Percentiles rank a stretch among this genome's conserved stretches.
Conservation (phyloP, 2,888 invertebrate genomes). For the Cryptophagus acutangulus region DNA sequence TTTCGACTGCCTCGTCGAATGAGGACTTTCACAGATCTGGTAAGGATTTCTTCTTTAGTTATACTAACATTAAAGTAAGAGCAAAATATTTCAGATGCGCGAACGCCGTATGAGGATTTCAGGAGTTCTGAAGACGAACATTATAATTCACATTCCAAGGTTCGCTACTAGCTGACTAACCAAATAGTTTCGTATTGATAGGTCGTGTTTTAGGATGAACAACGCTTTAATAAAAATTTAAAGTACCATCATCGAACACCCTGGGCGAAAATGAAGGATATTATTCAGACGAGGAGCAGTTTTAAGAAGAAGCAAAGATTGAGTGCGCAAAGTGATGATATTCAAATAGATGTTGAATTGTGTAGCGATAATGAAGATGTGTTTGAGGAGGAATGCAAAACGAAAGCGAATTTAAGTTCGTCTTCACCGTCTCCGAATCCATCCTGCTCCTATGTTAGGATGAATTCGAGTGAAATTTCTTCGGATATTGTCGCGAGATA, state of each 20-base stretch:
- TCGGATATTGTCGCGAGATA: slow-evolving; percentile 40
- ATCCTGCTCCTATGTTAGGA: slow-evolving; percentile 10
- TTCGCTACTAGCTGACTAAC: slow-evolving; percentile 15
- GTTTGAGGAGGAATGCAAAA: slow-evolving; percentile 37
- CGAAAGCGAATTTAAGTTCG: slow-evolving; percentile 11
- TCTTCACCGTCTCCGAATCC: slow-evolving; percentile 19
- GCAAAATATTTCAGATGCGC: slow-evolving; percentile 25
- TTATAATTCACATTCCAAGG: slow-evolving; percentile 42
- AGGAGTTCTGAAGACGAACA: slow-evolving; percentile 42
- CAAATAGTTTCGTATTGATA: slow-evolving; percentile 5
- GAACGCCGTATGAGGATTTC: slow-evolving; percentile 34
- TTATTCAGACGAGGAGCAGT: slow-evolving; percentile 66
- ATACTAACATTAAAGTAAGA: not conserved
- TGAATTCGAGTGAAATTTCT: slow-evolving; percentile 34
- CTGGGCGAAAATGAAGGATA: slow-evolving; percentile 74
- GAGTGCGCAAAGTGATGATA: slow-evolving; percentile 42
- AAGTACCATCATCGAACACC: slow-evolving; percentile 51
- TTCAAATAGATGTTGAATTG: slow-evolving; percentile 39
- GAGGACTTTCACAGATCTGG: slow-evolving; percentile 55
- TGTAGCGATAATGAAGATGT: slow-evolving; percentile 44
- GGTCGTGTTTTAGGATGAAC: slow-evolving; percentile 21
- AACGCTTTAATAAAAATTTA: slow-evolving; percentile 5
- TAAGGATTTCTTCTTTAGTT: slow-evolving; percentile 25
- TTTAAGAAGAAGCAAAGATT: slow-evolving; percentile 54
- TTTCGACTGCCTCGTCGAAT: slow-evolving; percentile 69